phyloP scores from a whole-genome alignment of 2,797 vertebrate species.

The Anableps anableps region DNA sequence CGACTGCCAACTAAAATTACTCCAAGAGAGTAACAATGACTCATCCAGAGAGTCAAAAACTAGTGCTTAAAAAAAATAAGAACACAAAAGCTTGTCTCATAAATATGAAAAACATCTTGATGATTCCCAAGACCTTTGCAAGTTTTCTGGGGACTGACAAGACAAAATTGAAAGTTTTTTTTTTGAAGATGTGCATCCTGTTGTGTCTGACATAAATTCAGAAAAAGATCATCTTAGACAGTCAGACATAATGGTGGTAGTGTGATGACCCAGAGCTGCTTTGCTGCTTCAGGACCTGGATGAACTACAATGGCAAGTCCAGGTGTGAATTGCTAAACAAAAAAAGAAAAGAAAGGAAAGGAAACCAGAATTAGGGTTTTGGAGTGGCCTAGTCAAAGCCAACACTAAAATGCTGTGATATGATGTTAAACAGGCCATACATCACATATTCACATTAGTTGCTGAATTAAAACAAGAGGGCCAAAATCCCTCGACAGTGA shows the following conservation, averaged over 20 bases:
- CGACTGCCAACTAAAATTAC: neutral
- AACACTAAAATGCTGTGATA: neutral
- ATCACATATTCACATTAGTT: neutral
- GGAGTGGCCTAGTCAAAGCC: neutral
- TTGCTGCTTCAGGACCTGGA: neutral
- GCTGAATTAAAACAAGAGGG: neutral
- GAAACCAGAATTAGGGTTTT: neutral
- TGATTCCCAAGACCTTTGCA: neutral
- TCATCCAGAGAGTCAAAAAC: neutral
- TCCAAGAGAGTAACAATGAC: neutral
- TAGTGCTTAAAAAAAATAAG: neutral
- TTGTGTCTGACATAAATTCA: neutral
- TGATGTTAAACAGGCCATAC: neutral
- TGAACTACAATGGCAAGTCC: neutral
- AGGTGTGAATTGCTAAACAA: neutral
- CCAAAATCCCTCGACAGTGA: neutral
- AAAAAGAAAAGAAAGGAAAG: neutral
- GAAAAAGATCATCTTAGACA: neutral
- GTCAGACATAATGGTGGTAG: neutral
- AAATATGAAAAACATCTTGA: no score
- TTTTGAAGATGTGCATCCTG: neutral
- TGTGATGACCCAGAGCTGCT: neutral
- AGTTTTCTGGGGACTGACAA: neutral
- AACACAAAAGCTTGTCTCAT: neutral
- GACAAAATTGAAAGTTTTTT: neutral